Evolutionary conservation across 2,113 vertebrate species (phyloP).

Genomic region (Dipodomys stephensi): DNA sequence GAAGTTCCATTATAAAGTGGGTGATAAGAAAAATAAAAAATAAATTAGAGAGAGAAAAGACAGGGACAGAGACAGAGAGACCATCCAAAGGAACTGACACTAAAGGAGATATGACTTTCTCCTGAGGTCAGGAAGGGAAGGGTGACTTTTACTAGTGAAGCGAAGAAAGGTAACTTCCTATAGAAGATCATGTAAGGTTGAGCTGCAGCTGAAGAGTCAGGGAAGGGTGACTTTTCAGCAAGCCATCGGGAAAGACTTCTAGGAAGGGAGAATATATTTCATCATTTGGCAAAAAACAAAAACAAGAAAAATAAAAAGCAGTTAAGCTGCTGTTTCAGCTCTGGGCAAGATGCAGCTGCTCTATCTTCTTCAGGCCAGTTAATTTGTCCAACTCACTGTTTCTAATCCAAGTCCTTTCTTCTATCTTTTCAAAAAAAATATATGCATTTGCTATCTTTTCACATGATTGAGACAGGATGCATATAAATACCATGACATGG

Average conservation of each 20-base stretch:
- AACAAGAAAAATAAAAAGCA: background rate
- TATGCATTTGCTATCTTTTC: background rate
- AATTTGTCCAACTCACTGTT: constrained; percentile 28
- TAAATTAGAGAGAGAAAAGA: too few species aligned
- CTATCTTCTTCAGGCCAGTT: background rate
- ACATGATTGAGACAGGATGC: background rate
- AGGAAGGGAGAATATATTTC: background rate
- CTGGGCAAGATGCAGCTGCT: background rate
- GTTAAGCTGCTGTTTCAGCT: background rate
- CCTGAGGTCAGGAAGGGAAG: background rate
- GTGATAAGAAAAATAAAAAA: background rate
- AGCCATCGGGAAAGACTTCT: background rate
- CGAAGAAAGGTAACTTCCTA: background rate
- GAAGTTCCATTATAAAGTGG: background rate
- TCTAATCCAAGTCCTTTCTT: background rate
- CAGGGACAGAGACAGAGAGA: background rate
- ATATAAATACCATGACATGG: background rate
- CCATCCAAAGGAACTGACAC: background rate
- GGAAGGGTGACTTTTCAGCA: background rate
- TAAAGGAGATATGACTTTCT: background rate
- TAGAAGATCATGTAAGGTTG: background rate
- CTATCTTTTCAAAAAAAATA: background rate
- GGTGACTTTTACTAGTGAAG: background rate
- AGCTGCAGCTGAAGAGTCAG: background rate
- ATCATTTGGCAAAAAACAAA: background rate